Evolutionary conservation across 2,797 vertebrate genomes (phyloP).

Genomic region (Acrossocheilus wenchowensis): DNA sequence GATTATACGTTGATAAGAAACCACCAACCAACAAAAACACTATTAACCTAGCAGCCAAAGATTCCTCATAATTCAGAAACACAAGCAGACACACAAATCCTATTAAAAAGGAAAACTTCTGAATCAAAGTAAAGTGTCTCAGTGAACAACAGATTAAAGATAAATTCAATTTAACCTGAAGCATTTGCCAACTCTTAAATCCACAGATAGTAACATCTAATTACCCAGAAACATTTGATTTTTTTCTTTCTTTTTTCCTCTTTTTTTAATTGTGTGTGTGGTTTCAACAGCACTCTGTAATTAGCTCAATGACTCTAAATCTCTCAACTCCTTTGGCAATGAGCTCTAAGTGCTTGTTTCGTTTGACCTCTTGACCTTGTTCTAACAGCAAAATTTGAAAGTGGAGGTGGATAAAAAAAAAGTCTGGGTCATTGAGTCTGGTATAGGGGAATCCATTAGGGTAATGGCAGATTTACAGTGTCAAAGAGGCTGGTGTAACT

Average conservation of each 20-base stretch:
- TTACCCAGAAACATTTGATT: conserved; percentile 12
- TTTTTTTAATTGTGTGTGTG: conserved; percentile 14
- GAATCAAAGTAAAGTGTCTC: conserved; percentile 27
- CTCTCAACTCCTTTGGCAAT: conserved; percentile 31
- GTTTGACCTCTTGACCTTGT: conserved; percentile 17
- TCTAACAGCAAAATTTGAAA: conserved; percentile 12
- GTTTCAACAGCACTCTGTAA: conserved; percentile 24
- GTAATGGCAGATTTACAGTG: conserved; percentile 47
- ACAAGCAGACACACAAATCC: conserved; percentile 2
- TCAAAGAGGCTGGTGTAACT: conserved; percentile 37
- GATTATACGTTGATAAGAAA: neutral
- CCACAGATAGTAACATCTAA: conserved; percentile 19
- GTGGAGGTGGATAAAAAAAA: conserved; percentile 16
- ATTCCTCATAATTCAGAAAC: neutral
- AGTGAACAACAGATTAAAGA: conserved; percentile 31
- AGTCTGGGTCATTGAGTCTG: conserved; percentile 29
- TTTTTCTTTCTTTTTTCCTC: neutral
- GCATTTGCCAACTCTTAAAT: conserved; percentile 17
- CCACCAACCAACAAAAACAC: neutral
- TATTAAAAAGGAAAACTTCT: conserved; percentile 37
- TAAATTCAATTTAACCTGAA: neutral
- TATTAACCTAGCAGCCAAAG: neutral
- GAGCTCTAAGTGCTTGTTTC: conserved; percentile 40
- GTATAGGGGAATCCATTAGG: conserved; percentile 50
- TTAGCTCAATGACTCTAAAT: conserved; percentile 26